Evolutionary conservation across 2,113 vertebrate species (phyloP).

Genomic region (Cavia porcellus): DNA sequence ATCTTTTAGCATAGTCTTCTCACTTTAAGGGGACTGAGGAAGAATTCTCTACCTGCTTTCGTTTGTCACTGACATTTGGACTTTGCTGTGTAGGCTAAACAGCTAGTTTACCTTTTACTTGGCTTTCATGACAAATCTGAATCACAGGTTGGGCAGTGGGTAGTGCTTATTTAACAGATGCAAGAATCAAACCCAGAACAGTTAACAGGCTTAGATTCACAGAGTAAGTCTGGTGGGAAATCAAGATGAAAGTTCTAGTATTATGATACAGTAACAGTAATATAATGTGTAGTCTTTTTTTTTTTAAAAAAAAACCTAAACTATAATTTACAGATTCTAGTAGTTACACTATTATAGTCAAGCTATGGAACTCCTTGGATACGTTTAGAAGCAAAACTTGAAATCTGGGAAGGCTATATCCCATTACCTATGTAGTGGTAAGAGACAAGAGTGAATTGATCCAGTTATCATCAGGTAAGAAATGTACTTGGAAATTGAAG

Average conservation of each 20-base stretch:
- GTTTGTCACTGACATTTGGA: not conserved
- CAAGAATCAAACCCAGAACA: not conserved
- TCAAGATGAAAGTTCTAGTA: not conserved
- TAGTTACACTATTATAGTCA: not conserved
- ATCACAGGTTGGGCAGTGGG: not conserved
- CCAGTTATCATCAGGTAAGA: not conserved
- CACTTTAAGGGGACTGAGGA: not conserved
- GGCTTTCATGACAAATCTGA: not conserved
- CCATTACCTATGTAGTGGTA: not conserved
- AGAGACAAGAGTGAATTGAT: not conserved
- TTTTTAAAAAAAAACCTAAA: not conserved
- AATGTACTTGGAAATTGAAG: not conserved
- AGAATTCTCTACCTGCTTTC: not conserved
- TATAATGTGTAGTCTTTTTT: not conserved
- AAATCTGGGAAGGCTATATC: not conserved
- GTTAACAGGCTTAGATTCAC: not conserved
- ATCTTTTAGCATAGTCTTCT: slow-evolving; percentile 28
- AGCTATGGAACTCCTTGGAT: not conserved
- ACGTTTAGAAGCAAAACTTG: not conserved
- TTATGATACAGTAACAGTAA: not conserved
- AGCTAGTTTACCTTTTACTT: not conserved
- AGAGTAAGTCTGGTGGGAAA: not conserved
- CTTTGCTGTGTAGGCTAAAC: not conserved
- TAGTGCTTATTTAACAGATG: not conserved
- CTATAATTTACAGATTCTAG: not conserved